Percentiles rank a stretch among this genome's conserved stretches.
These are phyloP conservation scores for Andinoacara biseriatus DNA, from an alignment of 2,113 vertebrate species.

Conservation along the genomic window DNA sequence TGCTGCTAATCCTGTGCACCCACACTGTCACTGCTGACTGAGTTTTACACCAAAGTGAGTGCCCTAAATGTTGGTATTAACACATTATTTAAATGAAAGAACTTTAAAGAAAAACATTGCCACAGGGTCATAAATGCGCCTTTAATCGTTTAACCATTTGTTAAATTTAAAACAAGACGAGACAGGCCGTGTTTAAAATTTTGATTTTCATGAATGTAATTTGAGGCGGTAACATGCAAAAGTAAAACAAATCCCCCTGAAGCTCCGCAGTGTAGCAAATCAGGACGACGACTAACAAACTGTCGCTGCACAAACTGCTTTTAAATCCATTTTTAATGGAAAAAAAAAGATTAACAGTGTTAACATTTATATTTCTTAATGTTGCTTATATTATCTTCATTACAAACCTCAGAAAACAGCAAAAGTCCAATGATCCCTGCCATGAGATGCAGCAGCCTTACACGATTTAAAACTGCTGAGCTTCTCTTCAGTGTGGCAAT, in stretches of 20 bases:
- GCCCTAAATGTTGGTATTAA: conserved; percentile 16
- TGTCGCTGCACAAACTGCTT: conserved; percentile 6
- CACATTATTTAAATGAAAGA: neutral
- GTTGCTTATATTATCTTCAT: neutral
- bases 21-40: conserved; percentile 22
- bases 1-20: conserved; percentile 37
- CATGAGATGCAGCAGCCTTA: neutral
- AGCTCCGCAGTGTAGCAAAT: conserved; percentile 24
- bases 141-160: neutral
- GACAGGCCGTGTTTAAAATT: neutral
- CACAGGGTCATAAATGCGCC: neutral
- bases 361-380: neutral
- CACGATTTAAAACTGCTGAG: neutral
- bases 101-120: neutral
- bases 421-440: neutral
- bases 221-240: conserved; percentile 2
- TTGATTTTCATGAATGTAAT: conserved; percentile 20
- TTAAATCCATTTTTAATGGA: conserved; percentile 7
- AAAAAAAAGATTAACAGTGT: neutral
- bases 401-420: neutral
- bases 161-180: neutral
- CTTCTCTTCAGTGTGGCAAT: too few species aligned
- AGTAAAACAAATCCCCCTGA: conserved; percentile 35
- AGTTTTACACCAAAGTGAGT: conserved; percentile 15
- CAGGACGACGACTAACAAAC: neutral